Percentiles rank a stretch among this genome's conserved stretches.
Evolutionary conservation across 2,888 invertebrate genomes (phyloP).

Genomic region (Willowsia nigromaculata): DNA sequence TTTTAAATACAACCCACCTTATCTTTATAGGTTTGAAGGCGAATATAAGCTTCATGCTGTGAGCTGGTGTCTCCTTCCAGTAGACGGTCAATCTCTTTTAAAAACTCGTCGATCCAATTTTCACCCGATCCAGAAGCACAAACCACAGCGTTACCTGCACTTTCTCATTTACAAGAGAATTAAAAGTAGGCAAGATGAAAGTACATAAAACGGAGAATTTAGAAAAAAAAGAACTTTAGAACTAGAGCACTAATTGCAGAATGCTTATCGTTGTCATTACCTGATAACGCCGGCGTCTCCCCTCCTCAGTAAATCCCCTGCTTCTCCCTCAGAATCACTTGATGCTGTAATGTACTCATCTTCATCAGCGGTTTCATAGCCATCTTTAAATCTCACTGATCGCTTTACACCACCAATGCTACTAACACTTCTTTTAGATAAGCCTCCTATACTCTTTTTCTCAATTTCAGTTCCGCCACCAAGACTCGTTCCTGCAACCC

Average conservation of each 20-base stretch:
- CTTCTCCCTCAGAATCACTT: slow-evolving; percentile 74
- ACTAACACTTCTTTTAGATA: background rate
- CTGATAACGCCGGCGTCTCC: background rate
- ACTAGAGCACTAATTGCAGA: no score
- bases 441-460: background rate
- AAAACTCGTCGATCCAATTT: slow-evolving; percentile 38
- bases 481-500: background rate
- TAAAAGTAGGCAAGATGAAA: background rate
- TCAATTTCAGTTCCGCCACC: background rate
- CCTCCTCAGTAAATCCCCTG: background rate
- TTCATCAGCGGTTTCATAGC: slow-evolving; percentile 74
- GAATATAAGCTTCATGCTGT: slow-evolving; percentile 80
- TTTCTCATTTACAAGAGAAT: slow-evolving; percentile 22
- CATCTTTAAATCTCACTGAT: slow-evolving; percentile 63
- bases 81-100: slow-evolving; percentile 79
- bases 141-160: slow-evolving; percentile 11
- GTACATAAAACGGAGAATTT: background rate
- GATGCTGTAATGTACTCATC: slow-evolving; percentile 76
- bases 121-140: slow-evolving; percentile 7
- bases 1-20: slow-evolving; percentile 78
- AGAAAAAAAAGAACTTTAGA: background rate
- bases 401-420: background rate
- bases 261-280: background rate
- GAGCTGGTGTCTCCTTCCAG: slow-evolving; percentile 80
- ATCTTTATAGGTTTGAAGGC: slow-evolving; percentile 79